A percentile compares a stretch with the other conserved stretches of the same genome.
These are phyloP conservation scores for Callithrix jacchus DNA, from an alignment of 2,113 vertebrate species.

Conservation along the genomic window DNA sequence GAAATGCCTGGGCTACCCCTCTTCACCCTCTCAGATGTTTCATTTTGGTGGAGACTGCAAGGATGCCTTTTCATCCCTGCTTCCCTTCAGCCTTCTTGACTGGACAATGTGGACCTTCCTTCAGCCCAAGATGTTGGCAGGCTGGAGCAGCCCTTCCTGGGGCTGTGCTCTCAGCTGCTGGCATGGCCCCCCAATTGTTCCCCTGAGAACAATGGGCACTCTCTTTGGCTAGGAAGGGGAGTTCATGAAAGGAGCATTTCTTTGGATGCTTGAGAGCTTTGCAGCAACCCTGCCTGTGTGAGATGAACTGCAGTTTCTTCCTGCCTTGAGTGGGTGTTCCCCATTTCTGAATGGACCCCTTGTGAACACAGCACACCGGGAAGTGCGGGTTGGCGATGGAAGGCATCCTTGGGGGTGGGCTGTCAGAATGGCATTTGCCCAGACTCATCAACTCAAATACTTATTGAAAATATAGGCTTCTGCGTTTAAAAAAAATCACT, in stretches of 20 bases:
- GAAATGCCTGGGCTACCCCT: not conserved
- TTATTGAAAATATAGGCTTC: conserved; percentile 24
- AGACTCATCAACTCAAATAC: conserved; percentile 60
- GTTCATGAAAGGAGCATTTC: conserved; percentile 83
- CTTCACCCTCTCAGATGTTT: not conserved
- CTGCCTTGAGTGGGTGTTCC: conserved; percentile 81
- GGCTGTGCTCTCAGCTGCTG: conserved; percentile 76
- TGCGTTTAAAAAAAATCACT: not conserved
- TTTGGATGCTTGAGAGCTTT: conserved; percentile 82
- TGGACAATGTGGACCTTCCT: conserved; percentile 70
- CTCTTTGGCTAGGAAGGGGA: conserved; percentile 79
- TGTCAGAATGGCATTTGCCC: conserved; percentile 73
- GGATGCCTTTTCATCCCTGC: conserved; percentile 41
- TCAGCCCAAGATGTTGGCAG: conserved; percentile 56
- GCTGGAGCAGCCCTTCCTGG: conserved; percentile 72
- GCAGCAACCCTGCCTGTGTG: conserved; percentile 75
- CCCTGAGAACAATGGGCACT: conserved; percentile 80
- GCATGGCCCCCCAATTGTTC: conserved; percentile 71
- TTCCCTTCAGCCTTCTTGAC: conserved; percentile 52
- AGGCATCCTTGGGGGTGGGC: conserved; percentile 76
- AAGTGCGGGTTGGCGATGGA: conserved; percentile 71
- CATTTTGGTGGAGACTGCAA: not conserved
- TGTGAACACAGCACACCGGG: conserved; percentile 79
- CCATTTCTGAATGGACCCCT: conserved; percentile 82
- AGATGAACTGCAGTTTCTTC: conserved; percentile 84